A percentile compares a stretch with the other conserved stretches of the same genome.
Evolutionary conservation across 1,140 invertebrate species (phyloP).

Genomic region (Drosophila pseudoobscura): DNA sequence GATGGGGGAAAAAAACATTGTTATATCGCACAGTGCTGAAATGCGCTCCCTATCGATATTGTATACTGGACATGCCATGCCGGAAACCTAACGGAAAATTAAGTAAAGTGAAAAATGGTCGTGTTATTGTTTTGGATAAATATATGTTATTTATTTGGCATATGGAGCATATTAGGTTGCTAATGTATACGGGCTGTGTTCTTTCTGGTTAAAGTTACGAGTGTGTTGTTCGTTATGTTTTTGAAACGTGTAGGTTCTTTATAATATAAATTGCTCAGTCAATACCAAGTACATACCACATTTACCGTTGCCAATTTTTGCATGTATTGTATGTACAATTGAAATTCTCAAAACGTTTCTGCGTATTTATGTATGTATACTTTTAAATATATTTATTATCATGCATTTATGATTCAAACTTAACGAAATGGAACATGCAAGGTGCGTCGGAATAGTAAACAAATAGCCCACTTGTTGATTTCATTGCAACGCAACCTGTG

Average conservation of each 20-base stretch:
- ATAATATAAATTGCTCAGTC: slow-evolving; percentile 58
- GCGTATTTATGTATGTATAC: too few species aligned
- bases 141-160: slow-evolving; percentile 70
- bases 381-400: slow-evolving; percentile 33
- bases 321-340: slow-evolving; percentile 7
- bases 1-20: too few species aligned
- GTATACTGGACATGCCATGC: neutral
- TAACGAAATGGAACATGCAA: slow-evolving; percentile 21
- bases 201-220: slow-evolving; percentile 26
- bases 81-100: too few species aligned
- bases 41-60: too few species aligned
- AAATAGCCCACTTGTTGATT: neutral
- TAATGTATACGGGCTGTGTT: slow-evolving; percentile 46
- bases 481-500: neutral
- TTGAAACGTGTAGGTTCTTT: slow-evolving; percentile 32
- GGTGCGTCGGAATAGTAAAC: too few species aligned
- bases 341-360: slow-evolving; percentile 16
- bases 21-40: too few species aligned
- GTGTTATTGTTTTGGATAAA: slow-evolving; percentile 34
- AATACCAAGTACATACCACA: slow-evolving; percentile 42
- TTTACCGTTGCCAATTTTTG: slow-evolving; percentile 32
- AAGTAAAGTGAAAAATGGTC: neutral
- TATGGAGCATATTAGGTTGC: slow-evolving; percentile 56
- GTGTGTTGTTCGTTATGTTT: slow-evolving; percentile 26
- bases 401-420: slow-evolving; percentile 43